Conservation (phyloP, 1,140 invertebrate species). For the Scaptomyza pallida region DNA sequence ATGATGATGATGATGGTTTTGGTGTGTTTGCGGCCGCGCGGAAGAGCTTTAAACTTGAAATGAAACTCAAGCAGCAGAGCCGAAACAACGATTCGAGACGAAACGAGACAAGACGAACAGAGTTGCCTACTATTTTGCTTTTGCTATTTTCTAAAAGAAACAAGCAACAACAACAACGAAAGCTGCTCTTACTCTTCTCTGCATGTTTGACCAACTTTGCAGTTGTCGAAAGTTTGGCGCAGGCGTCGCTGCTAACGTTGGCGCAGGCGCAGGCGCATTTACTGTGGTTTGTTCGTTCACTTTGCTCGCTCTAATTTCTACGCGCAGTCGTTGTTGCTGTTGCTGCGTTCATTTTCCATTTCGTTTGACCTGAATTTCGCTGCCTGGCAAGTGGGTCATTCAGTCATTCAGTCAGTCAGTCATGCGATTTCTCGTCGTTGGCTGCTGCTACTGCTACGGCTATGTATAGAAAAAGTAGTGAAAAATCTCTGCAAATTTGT, state of each 20-base stretch:
- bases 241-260: constrained; percentile 16
- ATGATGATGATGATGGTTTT: constrained; percentile 29
- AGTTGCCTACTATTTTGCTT: constrained; percentile 24
- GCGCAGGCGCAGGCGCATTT: constrained; percentile 22
- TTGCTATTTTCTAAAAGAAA: constrained; percentile 78
- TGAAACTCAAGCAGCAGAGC: constrained; percentile 54
- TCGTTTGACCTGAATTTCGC: constrained; percentile 82
- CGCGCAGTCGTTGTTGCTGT: constrained; percentile 42
- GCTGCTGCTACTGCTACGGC: constrained; percentile 26
- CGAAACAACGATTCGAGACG: too few relatives aligned
- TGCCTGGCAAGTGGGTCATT: constrained; percentile 68
- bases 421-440: constrained; percentile 54
- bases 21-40: constrained; percentile 53
- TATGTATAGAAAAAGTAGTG: constrained; percentile 64
- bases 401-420: constrained; percentile 23
- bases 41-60: constrained; percentile 83
- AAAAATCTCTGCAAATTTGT: constrained; percentile 54
- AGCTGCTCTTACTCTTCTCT: constrained; percentile 37
- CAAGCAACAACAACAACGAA: constrained; percentile 33
- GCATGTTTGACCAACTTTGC: constrained; percentile 73
- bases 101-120: too few relatives aligned
- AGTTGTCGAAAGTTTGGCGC: constrained; percentile 63
- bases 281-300: background rate
- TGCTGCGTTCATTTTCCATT: constrained; percentile 77
- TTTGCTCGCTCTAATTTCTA: constrained; percentile 9